Evolutionary conservation across 2,797 vertebrate genomes (phyloP), one percentile per base, ranked within the genome.

Genomic region (Hoplostethus mediterraneus): DNA sequence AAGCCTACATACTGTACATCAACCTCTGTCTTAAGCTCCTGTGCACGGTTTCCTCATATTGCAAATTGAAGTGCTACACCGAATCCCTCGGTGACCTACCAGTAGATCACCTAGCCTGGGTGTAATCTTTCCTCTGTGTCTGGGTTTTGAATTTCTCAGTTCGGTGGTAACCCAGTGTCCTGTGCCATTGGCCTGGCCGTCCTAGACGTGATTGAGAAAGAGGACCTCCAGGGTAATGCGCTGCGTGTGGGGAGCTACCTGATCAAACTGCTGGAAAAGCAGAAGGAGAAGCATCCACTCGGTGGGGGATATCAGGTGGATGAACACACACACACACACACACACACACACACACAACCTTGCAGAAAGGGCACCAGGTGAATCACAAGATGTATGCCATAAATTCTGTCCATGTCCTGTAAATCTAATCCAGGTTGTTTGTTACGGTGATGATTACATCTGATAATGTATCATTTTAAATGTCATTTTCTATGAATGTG

Each of bases 161-260:
- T 98, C 90, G 98, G 97, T 30, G 98, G 98, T 54, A 99, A 99
- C 80, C 97, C 98, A 0, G 98, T 99, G 53, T 99, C 98, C 4
- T 99, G 98, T 78, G 97, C 98, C 75, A 94, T 99, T 74, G 98
- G 97, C 2, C 80, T 99, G 89, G 96, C 98, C 1, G 97, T 99
- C 47, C 89, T 99, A 4, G 96, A 98, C 7, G 81, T 98, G 80
- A 97, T 99, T 77, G 93, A 94, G 88, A 95, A 95, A 72, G 97
- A 99, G 90, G 95, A 97, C 87, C 96, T 99, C 51, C 96, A 94
- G 91, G 94, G 92, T 30, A 97, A 99, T 68, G 98, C 98, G 0
- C 78, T 89, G 25, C 89, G 48, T n/a, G 97, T 99, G 58, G 98
- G 98, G 31, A 87, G 85, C 55, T 95, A 98, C 70, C 94, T 99